phyloP scores from a whole-genome alignment of 2,888 invertebrate species.

The Patella ulyssiponensis region DNA sequence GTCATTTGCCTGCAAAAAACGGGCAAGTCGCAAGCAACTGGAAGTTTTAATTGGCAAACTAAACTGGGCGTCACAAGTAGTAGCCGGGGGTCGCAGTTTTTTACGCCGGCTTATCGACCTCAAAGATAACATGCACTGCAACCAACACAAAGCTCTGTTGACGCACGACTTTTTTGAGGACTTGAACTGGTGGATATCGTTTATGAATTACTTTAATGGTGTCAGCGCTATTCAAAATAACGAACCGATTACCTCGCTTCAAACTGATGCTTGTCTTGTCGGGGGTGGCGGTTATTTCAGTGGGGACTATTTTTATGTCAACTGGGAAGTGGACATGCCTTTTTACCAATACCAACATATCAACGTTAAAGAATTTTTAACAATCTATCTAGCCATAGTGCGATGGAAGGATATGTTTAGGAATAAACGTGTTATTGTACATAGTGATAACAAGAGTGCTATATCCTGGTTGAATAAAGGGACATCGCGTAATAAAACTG shows the following conservation, averaged over 20 bases:
- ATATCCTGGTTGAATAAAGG: background rate
- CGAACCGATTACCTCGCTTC: background rate
- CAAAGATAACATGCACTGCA: background rate
- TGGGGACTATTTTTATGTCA: background rate
- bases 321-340: background rate
- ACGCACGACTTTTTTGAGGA: background rate
- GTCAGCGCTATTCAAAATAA: background rate
- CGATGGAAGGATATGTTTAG: background rate
- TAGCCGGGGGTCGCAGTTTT: background rate
- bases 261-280: background rate
- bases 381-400: background rate
- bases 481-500: background rate
- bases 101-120: background rate
- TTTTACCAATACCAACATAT: background rate
- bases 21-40: background rate
- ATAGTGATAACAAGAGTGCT: background rate
- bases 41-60: background rate
- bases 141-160: background rate
- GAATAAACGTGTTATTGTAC: background rate
- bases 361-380: background rate
- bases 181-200: background rate
- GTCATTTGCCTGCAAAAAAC: background rate
- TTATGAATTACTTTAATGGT: background rate
- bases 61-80: background rate
- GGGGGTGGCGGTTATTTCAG: background rate